These are phyloP conservation scores for Amiota communis DNA, from an alignment of 2,888 invertebrate genomes.

Conservation along the genomic window DNA sequence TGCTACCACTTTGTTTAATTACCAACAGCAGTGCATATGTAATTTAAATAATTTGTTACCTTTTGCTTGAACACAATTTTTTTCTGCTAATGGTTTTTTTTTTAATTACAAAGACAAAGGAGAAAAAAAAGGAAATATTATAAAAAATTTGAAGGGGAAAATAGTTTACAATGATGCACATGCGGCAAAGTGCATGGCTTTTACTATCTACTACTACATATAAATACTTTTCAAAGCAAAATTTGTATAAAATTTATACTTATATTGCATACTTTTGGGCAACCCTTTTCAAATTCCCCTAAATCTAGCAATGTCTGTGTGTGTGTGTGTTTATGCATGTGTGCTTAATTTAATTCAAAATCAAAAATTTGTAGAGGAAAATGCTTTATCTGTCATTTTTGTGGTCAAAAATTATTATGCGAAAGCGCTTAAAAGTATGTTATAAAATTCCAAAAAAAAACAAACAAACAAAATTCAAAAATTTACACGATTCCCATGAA, in stretches of 20 bases:
- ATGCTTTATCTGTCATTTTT: neutral
- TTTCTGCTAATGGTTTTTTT: neutral
- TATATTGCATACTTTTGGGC: neutral
- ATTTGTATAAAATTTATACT: neutral
- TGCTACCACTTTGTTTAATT: slow-evolving; percentile 19
- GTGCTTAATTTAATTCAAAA: neutral
- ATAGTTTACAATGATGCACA: neutral
- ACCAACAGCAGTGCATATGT: slow-evolving; percentile 12
- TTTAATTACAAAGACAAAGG: neutral
- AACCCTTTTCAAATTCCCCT: neutral
- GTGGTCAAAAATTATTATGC: neutral
- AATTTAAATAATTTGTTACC: slow-evolving; percentile 21
- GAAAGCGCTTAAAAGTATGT: slow-evolving; percentile 1
- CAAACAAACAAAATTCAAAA: neutral
- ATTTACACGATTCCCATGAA: too few relatives aligned
- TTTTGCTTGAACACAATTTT: slow-evolving; percentile 1
- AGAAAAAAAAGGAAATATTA: neutral
- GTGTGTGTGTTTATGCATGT: too few relatives aligned
- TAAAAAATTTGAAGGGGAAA: neutral
- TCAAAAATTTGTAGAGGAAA: neutral
- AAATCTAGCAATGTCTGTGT: too few relatives aligned
- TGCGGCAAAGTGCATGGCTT: neutral
- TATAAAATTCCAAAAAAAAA: neutral
- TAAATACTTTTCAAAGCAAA: neutral
- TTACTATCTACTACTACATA: neutral